A percentile compares a stretch with the other conserved stretches of the same genome.
These are phyloP conservation scores for Arbacia lixula DNA, from an alignment of 53 echinoderm and acorn worm species.

Conservation along the genomic window DNA sequence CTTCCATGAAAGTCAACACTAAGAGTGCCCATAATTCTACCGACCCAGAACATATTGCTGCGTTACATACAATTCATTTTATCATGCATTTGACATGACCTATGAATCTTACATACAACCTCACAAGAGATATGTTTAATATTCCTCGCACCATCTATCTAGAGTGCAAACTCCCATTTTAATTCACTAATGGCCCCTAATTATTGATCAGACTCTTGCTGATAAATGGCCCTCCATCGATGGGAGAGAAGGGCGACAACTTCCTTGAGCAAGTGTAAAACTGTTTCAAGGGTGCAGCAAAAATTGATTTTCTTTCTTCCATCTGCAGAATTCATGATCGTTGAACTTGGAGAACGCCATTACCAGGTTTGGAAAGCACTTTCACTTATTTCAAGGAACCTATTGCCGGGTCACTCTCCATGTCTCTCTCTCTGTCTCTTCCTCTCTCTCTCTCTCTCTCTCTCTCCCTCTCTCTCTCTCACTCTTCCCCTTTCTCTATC, in stretches of 20 bases:
- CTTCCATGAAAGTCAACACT: no score
- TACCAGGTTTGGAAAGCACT: constrained; percentile 8
- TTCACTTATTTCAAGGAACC: constrained; percentile 1
- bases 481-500: neutral
- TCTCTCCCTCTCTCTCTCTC: neutral
- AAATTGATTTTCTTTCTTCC: constrained; percentile 26
- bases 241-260: constrained; percentile 24
- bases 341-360: constrained; percentile 40
- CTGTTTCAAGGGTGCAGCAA: neutral
- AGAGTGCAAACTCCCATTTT: no score
- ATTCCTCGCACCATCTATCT: no score
- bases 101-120: no score
- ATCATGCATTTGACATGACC: no score
- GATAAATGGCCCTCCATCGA: neutral
- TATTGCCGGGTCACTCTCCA: constrained; percentile 13
- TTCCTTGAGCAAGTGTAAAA: constrained; percentile 6
- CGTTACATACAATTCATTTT: no score
- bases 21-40: no score
- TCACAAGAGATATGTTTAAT: no score
- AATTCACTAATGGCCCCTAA: constrained; percentile 53
- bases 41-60: no score
- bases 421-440: neutral
- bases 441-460: neutral
- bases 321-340: neutral
- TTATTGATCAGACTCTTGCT: constrained; percentile 49